Base-by-base conservation (phyloP, 2,797 vertebrate species). In the Hoplostethus atlanticus region DNA sequence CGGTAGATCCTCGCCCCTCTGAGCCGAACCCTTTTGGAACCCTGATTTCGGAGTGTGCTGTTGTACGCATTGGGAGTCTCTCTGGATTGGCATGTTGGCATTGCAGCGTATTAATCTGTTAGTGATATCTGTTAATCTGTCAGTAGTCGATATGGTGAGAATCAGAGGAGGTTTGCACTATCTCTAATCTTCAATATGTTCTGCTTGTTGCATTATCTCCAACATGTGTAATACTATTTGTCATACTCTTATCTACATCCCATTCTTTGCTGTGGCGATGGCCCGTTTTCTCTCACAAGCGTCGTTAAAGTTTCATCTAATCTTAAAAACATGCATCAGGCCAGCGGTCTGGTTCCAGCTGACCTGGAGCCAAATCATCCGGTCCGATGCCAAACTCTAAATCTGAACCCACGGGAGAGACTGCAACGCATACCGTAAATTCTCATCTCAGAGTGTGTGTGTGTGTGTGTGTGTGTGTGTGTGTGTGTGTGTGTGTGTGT, bases 371-470 rank as follows among this genome's bases (percentile, higher is more conserved):
- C 64, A 52, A 36, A 62, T 56, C 36, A 40, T 25, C 36, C 38
- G 0, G 12, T 59, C 68, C 34, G 3, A 34, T 34, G 34, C 34
- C 66, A 67, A 44, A 46, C 38, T 30, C 51, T 34, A 42, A 42
- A 42, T 42, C 40, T 42, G 0, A 64, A 46, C 12, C 61, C 57
- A 34, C 54, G 59, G 54, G 50, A 28, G 59, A 72, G 60, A 38
- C 58, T 1, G 13, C 34, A 2, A 28, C 4, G 63, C 64, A 79
- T 83, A 63, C 76, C 68, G 16, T 12, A n/a, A 53, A 79, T 79
- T 76, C 80, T 60, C 68, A 2, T 68, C 46, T 31, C 48, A 30
- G 28, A 31, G 54, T 55, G 61, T 53, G 56, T 62, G 61, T 15
- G 58, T 46, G 34, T 21, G 76, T 53, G 36, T 55, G 72, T 42